Conservation (phyloP, 1,140 invertebrate genomes). For the Oreohelix idahoensis region DNA sequence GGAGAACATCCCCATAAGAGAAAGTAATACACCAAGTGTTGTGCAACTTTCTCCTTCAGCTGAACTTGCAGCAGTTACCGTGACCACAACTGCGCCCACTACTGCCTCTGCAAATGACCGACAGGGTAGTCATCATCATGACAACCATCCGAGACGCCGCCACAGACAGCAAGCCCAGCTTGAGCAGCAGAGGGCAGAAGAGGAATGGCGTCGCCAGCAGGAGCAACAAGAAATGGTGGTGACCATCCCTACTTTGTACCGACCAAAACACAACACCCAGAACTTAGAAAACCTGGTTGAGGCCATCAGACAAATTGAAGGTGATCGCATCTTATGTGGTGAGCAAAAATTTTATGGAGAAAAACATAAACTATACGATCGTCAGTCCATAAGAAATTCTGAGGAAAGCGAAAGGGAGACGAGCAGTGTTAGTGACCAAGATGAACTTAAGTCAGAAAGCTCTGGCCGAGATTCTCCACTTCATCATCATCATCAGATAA, state of each 20-base stretch:
- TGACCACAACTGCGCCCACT: background rate
- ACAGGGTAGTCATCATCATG: background rate
- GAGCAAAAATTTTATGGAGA: slow-evolving; percentile 12
- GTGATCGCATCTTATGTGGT: slow-evolving; percentile 76
- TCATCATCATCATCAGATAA: slow-evolving; percentile 39
- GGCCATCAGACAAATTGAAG: slow-evolving; percentile 95
- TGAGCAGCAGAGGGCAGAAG: slow-evolving; percentile 7
- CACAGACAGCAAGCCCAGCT: slow-evolving; percentile 33
- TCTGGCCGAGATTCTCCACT: slow-evolving; percentile 61
- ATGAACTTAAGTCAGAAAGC: slow-evolving; percentile 56
- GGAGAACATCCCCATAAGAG: background rate
- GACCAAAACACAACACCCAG: slow-evolving; percentile 77
- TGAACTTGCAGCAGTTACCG: background rate
- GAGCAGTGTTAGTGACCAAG: slow-evolving; percentile 57
- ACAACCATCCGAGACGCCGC: slow-evolving; percentile 32
- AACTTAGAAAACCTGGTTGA: slow-evolving; percentile 98
- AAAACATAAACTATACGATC: slow-evolving; percentile 12
- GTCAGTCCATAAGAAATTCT: slow-evolving; percentile 45
- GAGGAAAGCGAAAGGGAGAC: slow-evolving; percentile 63
- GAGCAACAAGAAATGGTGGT: background rate
- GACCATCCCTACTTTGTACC: slow-evolving; percentile 1
- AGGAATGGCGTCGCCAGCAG: background rate
- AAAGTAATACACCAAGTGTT: background rate
- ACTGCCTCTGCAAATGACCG: background rate
- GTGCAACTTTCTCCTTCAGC: background rate